A percentile compares a stretch with the other conserved stretches of the same genome.
Evolutionary conservation across 1,140 invertebrate genomes (phyloP).

Genomic region (Papilio xuthus): DNA sequence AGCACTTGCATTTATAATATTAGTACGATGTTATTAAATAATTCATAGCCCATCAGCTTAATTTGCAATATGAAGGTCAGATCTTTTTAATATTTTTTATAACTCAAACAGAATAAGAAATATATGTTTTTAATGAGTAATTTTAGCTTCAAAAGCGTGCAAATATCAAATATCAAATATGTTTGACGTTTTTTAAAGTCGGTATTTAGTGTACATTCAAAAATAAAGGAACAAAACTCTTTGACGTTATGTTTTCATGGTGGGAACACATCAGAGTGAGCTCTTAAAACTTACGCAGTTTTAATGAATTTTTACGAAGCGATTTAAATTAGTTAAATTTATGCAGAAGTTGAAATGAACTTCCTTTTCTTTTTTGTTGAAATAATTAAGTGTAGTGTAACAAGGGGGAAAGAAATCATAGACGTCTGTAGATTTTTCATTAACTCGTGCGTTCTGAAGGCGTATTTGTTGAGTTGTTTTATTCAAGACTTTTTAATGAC

Average conservation of each 20-base stretch:
- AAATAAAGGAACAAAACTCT: not conserved
- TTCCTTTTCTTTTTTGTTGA: slow-evolving; percentile 7
- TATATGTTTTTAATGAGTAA: too few species aligned
- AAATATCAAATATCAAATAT: not conserved
- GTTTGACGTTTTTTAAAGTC: not conserved
- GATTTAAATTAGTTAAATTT: slow-evolving; percentile 19
- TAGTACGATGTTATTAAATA: too few species aligned
- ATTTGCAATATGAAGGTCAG: too few species aligned
- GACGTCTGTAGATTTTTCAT: not conserved
- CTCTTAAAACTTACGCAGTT: slow-evolving; percentile 19
- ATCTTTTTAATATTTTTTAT: too few species aligned
- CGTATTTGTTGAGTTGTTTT: not conserved
- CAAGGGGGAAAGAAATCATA: not conserved
- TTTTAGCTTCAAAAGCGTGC: too few species aligned
- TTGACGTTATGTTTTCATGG: not conserved
- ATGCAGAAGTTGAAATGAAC: slow-evolving; percentile 2
- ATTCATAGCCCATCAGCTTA: too few species aligned
- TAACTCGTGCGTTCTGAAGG: not conserved
- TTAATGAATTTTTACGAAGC: slow-evolving; percentile 9
- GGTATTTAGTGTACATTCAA: not conserved
- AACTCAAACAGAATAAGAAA: too few species aligned
- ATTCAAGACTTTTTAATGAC: not conserved
- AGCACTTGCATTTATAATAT: too few species aligned
- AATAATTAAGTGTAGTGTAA: not conserved
- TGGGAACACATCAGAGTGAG: not conserved